Conservation (phyloP, 1,140 invertebrate genomes). For the Zaprionus ornatus region DNA sequence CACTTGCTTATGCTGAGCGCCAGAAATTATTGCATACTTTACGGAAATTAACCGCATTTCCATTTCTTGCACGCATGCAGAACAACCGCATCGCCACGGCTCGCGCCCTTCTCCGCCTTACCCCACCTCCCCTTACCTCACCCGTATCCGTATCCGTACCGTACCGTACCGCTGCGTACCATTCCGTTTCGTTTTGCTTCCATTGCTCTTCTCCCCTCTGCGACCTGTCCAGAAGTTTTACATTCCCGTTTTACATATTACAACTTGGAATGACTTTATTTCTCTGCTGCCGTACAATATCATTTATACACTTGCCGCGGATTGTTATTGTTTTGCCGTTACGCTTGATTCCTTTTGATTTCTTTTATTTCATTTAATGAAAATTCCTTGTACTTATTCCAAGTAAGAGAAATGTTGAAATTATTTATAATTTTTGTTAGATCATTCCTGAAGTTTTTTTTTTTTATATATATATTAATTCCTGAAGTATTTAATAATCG, state of each 20-base stretch:
- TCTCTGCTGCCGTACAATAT: constrained; percentile 59
- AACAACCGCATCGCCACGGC: constrained; percentile 58
- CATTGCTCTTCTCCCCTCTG: neutral
- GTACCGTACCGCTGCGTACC: neutral
- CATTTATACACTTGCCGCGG: constrained; percentile 46
- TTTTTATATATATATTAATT: no score
- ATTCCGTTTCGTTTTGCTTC: neutral
- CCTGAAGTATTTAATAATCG: no score
- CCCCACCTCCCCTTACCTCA: constrained; percentile 2
- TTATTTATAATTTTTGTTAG: no score
- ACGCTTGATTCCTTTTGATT: neutral
- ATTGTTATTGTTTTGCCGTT: constrained; percentile 8
- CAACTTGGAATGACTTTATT: constrained; percentile 81
- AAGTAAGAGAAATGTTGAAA: no score
- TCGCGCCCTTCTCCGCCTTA: neutral
- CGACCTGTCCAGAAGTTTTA: neutral
- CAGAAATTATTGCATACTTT: constrained; percentile 83
- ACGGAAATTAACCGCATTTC: constrained; percentile 83
- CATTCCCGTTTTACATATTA: constrained; percentile 52
- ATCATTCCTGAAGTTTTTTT: no score
- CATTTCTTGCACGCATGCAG: constrained; percentile 79
- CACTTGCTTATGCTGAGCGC: constrained; percentile 68
- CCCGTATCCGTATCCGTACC: no score
- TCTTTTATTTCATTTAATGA: no score
- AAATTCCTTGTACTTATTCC: neutral